These are phyloP conservation scores for Corbicula japonica DNA, from an alignment of 2,888 invertebrate species.

Conservation along the genomic window DNA sequence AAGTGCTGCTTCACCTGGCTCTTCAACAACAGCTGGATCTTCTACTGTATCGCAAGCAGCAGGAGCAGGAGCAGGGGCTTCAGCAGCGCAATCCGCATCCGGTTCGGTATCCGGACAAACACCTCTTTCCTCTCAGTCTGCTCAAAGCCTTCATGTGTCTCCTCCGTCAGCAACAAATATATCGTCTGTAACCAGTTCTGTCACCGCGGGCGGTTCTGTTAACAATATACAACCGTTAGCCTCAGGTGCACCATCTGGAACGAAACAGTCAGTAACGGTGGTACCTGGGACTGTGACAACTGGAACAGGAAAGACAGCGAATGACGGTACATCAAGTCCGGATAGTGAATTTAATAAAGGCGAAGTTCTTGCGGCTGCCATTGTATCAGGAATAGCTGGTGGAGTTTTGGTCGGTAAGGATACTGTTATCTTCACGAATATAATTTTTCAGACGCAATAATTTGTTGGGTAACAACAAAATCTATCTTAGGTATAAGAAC, in stretches of 20 bases:
- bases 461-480: neutral
- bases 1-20: neutral
- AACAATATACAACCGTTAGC: too few relatives aligned
- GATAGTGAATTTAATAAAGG: too few relatives aligned
- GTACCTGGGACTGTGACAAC: neutral
- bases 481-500: conserved; percentile 4
- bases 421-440: too few relatives aligned
- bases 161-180: neutral
- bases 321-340: neutral
- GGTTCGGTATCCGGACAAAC: neutral
- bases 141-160: neutral
- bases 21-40: neutral
- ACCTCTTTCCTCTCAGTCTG: neutral
- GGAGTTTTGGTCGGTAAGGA: too few relatives aligned
- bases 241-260: neutral
- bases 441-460: too few relatives aligned
- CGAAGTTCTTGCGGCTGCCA: too few relatives aligned
- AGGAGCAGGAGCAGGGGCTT: neutral
- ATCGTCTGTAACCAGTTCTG: neutral
- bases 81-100: neutral
- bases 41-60: neutral
- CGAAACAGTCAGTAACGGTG: neutral
- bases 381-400: too few relatives aligned
- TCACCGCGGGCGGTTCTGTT: neutral
- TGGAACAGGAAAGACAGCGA: neutral